Base-by-base conservation (phyloP, 2,113 vertebrate genomes). In the Crotalus viridis region DNA sequence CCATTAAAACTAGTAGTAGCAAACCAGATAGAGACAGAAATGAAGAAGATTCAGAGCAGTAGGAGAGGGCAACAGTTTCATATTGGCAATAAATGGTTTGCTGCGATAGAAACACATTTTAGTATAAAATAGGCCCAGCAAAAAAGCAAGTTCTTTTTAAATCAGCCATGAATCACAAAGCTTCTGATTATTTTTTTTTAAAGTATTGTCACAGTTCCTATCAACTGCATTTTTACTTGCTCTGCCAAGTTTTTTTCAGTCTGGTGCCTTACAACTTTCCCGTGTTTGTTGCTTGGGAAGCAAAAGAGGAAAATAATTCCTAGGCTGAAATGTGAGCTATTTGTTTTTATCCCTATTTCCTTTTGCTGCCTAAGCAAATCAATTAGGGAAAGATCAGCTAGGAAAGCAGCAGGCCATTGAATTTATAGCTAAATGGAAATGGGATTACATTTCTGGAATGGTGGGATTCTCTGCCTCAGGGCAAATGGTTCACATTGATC, bases 241-340 rank as follows among this genome's bases (percentile, higher is more conserved):
- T 89, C 13, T 89, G 9, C 52, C 22, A 89, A 43, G 5, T 56
- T 89, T 26, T 57, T 57, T 22, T 43, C 33, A 43, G 51, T 9
- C 4, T 24, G 21, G 17, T 89, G 55, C 55, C 55, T 28, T 89
- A 54, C 33, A 89, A 43, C 33, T 92, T 94, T 90, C 95, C 33
- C 93, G 69, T 88, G 86, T 13, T 81, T 93, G 92, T 85, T 94
- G 92, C 87, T 92, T 51, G 91, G 89, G 51, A 89, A 94, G 90
- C 21, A 81, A 43, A 81, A 9, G 89, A 87, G 69, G 54, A 28
- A 90, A 91, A 93, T 69, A 92, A 56, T 69, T 26, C 57, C 48
- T 26, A 24, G 15, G n/a, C 10, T 92, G 17, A 88, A 89, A 19
- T 10, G 8, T 15, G n/a, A 26, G 12, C 56, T 74, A 13, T 46